phyloP scores from a whole-genome alignment of 2,113 vertebrate genomes.

The Nesospiza acunhae region DNA sequence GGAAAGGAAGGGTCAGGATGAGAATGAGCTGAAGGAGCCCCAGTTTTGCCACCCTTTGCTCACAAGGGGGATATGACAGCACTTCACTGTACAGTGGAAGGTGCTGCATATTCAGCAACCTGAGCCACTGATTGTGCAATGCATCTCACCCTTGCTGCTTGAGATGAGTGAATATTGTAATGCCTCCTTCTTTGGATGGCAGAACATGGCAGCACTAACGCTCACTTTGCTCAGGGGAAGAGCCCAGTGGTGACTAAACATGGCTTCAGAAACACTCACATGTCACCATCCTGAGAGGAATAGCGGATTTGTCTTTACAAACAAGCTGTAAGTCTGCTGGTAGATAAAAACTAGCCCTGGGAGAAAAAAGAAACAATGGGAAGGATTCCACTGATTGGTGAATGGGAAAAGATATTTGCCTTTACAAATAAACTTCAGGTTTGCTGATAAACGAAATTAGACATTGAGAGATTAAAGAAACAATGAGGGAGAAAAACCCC shows the following conservation, averaged over 20 bases:
- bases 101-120: background rate
- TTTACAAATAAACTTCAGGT: too few species aligned
- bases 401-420: too few species aligned
- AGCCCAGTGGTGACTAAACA: background rate
- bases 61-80: background rate
- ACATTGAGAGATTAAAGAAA: too few species aligned
- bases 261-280: background rate
- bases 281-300: background rate
- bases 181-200: background rate
- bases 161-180: background rate
- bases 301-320: too few species aligned
- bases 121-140: background rate
- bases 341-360: too few species aligned
- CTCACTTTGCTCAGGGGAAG: background rate
- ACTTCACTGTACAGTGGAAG: background rate
- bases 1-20: background rate
- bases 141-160: background rate
- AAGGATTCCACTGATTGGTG: too few species aligned
- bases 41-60: background rate
- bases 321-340: too few species aligned
- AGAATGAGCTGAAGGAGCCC: background rate
- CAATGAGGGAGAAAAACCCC: too few species aligned
- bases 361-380: too few species aligned
- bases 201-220: background rate
- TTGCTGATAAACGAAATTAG: too few species aligned